phyloP scores from a whole-genome alignment of 2,888 invertebrate genomes.

The Spilosoma lubricipeda region DNA sequence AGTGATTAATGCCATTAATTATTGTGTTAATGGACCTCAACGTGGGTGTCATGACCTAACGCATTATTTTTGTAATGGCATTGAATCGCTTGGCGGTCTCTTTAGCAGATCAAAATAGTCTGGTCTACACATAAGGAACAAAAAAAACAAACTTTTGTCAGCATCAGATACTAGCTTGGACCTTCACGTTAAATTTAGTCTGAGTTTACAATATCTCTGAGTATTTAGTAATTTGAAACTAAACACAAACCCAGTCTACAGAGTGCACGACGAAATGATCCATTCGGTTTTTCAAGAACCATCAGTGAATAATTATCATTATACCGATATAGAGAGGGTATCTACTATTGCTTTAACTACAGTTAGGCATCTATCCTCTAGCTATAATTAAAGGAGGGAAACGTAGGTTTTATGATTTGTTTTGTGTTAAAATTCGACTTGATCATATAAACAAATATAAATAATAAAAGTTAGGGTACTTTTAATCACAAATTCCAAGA shows the following conservation, averaged over 20 bases:
- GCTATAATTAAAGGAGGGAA: too few relatives aligned
- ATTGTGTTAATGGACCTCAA: background rate
- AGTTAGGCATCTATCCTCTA: too few relatives aligned
- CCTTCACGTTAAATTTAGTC: background rate
- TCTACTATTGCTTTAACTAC: too few relatives aligned
- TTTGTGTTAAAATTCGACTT: too few relatives aligned
- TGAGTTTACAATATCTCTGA: background rate
- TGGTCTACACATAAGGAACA: background rate
- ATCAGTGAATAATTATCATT: too few relatives aligned
- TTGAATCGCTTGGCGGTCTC: constrained; percentile 5
- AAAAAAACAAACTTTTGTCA: background rate
- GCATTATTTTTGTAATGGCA: background rate
- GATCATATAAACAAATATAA: too few relatives aligned
- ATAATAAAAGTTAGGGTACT: too few relatives aligned
- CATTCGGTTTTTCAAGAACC: too few relatives aligned
- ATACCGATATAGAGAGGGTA: too few relatives aligned
- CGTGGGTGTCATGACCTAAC: background rate
- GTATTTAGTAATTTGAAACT: background rate
- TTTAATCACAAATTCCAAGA: too few relatives aligned
- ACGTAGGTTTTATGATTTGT: too few relatives aligned
- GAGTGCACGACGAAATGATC: too few relatives aligned
- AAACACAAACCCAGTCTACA: background rate
- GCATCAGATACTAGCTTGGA: background rate
- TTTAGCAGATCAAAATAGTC: background rate
- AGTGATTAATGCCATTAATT: background rate